Conservation (phyloP, 2,113 vertebrate species). For the Rattus norvegicus region GRCr8 NC_086031.1:104077501-104078000, state of each 20-base stretch:
- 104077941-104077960: too few species aligned
- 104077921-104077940: not conserved
- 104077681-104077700: not conserved
- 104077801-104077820: not conserved
- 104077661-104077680: too few species aligned
- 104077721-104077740: not conserved
- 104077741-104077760: not conserved
- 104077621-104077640: not conserved
- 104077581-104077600: not conserved
- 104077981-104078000: not conserved
- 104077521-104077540: not conserved
- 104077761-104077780: not conserved
- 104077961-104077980: not conserved
- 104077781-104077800: not conserved
- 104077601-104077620: rapidly evolving
- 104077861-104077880: not conserved
- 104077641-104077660: not conserved
- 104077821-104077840: not conserved
- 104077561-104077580: not conserved
- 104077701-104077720: not conserved
- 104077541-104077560: rapidly evolving
- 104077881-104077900: not conserved
- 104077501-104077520: not conserved
- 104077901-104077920: not conserved
- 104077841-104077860: not conserved